A percentile compares a stretch with the other conserved stretches of the same genome.
Evolutionary conservation across 1,140 invertebrate genomes (phyloP).

Genomic region (Trachymyrmex septentrionalis): DNA sequence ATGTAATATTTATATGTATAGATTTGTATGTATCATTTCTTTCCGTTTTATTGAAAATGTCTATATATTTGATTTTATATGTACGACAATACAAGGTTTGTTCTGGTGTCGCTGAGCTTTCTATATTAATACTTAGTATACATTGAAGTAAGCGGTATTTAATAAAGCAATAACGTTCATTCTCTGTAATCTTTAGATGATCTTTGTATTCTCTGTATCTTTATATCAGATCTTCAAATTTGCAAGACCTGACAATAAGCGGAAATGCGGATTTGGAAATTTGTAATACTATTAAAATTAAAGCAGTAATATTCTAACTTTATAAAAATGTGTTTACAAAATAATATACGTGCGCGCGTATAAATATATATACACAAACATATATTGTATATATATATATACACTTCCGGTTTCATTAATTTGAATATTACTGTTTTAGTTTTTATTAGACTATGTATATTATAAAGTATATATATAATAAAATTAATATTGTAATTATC

Average conservation of each 20-base stretch:
- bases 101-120: background rate
- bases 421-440: background rate
- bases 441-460: background rate
- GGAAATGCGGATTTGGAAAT: background rate
- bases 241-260: background rate
- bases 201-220: background rate
- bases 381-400: no score
- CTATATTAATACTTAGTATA: background rate
- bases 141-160: background rate
- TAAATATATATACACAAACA: no score
- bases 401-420: background rate
- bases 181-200: background rate
- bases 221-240: background rate
- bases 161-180: background rate
- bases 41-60: background rate
- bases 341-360: background rate
- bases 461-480: background rate
- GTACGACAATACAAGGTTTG: background rate
- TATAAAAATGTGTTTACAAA: background rate
- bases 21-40: background rate
- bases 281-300: no score
- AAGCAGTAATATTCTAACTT: no score
- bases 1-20: conserved; percentile 21
- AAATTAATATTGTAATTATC: background rate
- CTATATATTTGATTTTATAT: background rate